A percentile compares a stretch with the other conserved stretches of the same genome.
These are phyloP conservation scores for Conchocele bisecta DNA, from an alignment of 2,888 invertebrate species.

Conservation along the genomic window DNA sequence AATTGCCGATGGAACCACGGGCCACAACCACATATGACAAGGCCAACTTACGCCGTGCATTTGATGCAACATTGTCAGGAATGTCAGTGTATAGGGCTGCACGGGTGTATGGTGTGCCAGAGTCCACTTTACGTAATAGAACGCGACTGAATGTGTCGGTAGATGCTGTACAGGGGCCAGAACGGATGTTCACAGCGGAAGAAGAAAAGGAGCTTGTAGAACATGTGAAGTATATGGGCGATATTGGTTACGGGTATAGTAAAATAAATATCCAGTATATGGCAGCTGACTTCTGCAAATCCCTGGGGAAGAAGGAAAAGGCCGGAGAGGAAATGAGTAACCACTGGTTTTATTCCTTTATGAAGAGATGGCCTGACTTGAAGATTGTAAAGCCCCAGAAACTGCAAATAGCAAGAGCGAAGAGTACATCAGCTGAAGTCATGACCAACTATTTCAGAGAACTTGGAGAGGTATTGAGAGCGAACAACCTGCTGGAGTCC, in stretches of 20 bases:
- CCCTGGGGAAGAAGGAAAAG: constrained; percentile 21
- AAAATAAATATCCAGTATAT: constrained; percentile 12
- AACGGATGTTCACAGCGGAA: not conserved
- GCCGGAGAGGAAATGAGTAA: constrained; percentile 17
- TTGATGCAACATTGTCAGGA: constrained; percentile 24
- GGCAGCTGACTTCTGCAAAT: constrained; percentile 26
- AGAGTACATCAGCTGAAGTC: constrained; percentile 23
- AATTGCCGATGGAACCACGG: too few relatives aligned
- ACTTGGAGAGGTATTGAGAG: not conserved
- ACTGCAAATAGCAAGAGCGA: constrained; percentile 23
- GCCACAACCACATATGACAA: constrained; percentile 12
- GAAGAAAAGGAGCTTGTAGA: constrained; percentile 20
- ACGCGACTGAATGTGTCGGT: constrained; percentile 9
- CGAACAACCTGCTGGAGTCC: not conserved
- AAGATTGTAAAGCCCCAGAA: constrained; percentile 34
- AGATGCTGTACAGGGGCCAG: not conserved
- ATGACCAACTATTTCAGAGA: constrained; percentile 7
- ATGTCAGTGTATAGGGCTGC: constrained; percentile 25
- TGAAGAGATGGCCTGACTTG: constrained; percentile 24
- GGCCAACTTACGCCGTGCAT: constrained; percentile 14
- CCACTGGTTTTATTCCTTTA: constrained; percentile 31
- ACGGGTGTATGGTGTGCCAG: constrained; percentile 27
- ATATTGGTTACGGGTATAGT: constrained; percentile 37
- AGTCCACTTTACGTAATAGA: constrained; percentile 27
- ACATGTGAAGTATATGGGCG: constrained; percentile 26